These are phyloP conservation scores for Mus caroli DNA, from an alignment of 2,797 vertebrate genomes.

Conservation along the genomic window DNA sequence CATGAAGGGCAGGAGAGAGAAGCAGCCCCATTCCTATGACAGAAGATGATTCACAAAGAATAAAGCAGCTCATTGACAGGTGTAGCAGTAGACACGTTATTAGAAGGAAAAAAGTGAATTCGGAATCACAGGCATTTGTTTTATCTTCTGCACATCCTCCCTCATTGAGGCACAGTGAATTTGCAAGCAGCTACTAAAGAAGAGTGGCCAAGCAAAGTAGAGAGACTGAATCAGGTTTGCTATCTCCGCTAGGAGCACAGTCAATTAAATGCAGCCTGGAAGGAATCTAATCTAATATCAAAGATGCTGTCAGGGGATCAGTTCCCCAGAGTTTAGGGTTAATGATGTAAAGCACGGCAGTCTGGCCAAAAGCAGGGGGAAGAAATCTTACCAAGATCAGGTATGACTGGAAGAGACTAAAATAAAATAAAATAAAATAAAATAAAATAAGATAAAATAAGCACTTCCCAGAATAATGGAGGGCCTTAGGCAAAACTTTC, in stretches of 20 bases:
- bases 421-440: neutral
- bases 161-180: constrained; percentile 67
- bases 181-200: constrained; percentile 83
- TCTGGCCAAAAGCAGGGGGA: constrained; percentile 84
- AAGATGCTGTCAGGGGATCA: constrained; percentile 86
- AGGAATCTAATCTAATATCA: constrained; percentile 89
- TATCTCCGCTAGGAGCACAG: constrained; percentile 83
- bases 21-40: neutral
- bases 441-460: constrained; percentile 83
- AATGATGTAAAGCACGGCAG: constrained; percentile 87
- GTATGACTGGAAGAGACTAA: constrained; percentile 77
- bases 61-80: constrained; percentile 69
- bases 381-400: constrained; percentile 70
- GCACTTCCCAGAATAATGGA: constrained; percentile 75
- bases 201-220: constrained; percentile 78
- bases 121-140: constrained; percentile 52
- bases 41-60: constrained; percentile 60
- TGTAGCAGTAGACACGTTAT: constrained; percentile 46
- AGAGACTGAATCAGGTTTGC: constrained; percentile 66
- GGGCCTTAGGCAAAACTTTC: constrained; percentile 55
- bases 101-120: constrained; percentile 47
- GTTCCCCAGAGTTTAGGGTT: constrained; percentile 88
- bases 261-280: constrained; percentile 89
- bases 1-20: constrained; percentile 47
- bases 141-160: constrained; percentile 72